Percentiles rank a stretch among this genome's conserved stretches.
Conservation (phyloP, 2,888 invertebrate species). For the Netelia melanura region DNA sequence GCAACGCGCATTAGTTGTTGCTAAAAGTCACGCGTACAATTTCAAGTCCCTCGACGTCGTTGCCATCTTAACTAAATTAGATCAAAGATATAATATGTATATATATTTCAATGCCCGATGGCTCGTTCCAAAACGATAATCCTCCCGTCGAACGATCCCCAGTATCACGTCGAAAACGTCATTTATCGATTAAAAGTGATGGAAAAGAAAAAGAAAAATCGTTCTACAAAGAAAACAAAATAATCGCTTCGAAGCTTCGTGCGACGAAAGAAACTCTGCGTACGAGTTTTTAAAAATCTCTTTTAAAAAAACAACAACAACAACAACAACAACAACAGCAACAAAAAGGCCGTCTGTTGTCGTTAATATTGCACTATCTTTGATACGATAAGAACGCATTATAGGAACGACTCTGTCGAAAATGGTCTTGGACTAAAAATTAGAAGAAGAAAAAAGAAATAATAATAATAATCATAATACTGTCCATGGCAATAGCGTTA, state of each 20-base stretch:
- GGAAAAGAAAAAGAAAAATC: not conserved
- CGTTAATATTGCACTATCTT: slow-evolving; percentile 49
- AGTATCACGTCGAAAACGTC: slow-evolving; percentile 1
- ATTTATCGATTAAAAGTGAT: not conserved
- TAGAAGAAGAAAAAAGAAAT: not conserved
- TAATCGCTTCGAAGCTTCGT: slow-evolving; percentile 12
- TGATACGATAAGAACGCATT: slow-evolving; percentile 33
- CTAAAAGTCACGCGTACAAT: slow-evolving; percentile 9
- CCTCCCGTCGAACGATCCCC: slow-evolving; percentile 12
- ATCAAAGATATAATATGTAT: slow-evolving; percentile 21
- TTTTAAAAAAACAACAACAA: not conserved
- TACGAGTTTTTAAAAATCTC: not conserved
- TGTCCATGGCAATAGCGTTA: slow-evolving; percentile 45
- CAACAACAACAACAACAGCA: not conserved
- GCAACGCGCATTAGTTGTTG: slow-evolving; percentile 30
- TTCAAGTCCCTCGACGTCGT: slow-evolving; percentile 41
- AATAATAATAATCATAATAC: not conserved
- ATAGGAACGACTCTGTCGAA: slow-evolving; percentile 32
- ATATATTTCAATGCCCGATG: slow-evolving; percentile 37
- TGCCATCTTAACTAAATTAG: slow-evolving; percentile 45
- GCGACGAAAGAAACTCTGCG: slow-evolving; percentile 7
- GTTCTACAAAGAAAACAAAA: not conserved
- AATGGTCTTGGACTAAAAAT: slow-evolving; percentile 38
- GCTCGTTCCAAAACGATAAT: slow-evolving; percentile 1
- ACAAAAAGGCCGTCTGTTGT: slow-evolving; percentile 24